phyloP scores from a whole-genome alignment of 2,797 vertebrate species.

The Cossypha niveicapilla region DNA sequence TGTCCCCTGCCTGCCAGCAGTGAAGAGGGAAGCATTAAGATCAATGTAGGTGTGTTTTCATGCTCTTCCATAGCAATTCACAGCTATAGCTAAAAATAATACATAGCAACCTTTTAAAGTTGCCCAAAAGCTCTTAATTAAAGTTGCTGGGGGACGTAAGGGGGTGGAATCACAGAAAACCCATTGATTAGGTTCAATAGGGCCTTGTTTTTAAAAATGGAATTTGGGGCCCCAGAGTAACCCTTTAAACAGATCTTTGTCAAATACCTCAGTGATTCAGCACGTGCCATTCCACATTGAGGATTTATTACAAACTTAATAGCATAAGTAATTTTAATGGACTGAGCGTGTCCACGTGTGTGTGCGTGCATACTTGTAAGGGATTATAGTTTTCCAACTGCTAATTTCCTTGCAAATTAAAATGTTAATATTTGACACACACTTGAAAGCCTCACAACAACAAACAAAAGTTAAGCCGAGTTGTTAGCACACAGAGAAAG shows the following conservation, averaged over 20 bases:
- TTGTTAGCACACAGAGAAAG: conserved; percentile 42
- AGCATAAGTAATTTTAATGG: conserved; percentile 32
- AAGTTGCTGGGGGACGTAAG: neutral
- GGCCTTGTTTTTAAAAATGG: conserved; percentile 34
- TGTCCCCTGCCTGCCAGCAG: neutral
- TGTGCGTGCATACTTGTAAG: neutral
- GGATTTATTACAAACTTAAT: conserved; percentile 34
- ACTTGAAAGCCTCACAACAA: conserved; percentile 44
- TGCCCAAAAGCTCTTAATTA: conserved; percentile 16
- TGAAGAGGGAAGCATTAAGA: neutral
- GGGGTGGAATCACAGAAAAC: conserved; percentile 17
- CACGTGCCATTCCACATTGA: neutral
- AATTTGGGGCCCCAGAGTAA: conserved; percentile 32
- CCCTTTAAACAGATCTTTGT: conserved; percentile 40
- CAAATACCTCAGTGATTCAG: conserved; percentile 36
- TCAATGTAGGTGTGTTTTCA: neutral
- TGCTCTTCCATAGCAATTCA: neutral
- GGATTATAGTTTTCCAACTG: conserved; percentile 38
- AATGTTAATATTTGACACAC: conserved; percentile 30
- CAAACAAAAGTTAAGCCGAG: conserved; percentile 36
- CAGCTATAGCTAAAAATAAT: conserved; percentile 12
- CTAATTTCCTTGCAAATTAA: conserved; percentile 58
- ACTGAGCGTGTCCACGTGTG: neutral
- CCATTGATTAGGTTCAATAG: conserved; percentile 47
- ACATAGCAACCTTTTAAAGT: neutral